These are phyloP conservation scores for Umimayanthus chanpuru DNA, from an alignment of 92 coral and sea anemone genomes.

Conservation along the genomic window DNA sequence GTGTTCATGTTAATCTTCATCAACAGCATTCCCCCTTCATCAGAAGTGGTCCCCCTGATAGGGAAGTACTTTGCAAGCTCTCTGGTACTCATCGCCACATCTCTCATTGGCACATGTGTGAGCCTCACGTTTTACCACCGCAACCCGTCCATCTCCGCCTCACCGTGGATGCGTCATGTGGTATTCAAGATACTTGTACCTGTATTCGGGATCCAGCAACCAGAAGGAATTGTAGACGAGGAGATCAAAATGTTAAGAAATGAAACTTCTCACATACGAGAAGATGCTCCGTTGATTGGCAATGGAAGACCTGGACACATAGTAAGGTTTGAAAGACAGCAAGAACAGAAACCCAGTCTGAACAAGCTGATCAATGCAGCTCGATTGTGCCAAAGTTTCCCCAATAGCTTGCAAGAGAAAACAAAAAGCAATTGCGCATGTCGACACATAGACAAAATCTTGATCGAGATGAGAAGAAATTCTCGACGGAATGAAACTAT, in stretches of 20 bases:
- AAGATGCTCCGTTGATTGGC: slow-evolving; percentile 13
- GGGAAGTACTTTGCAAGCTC: slow-evolving; percentile 75
- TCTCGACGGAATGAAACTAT: slow-evolving; percentile 12
- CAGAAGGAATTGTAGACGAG: slow-evolving; percentile 20
- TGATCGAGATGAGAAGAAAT: slow-evolving; percentile 33
- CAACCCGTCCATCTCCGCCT: slow-evolving; percentile 61
- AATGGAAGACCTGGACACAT: slow-evolving; percentile 27
- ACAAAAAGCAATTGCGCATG: slow-evolving; percentile 35
- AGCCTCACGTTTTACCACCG: slow-evolving; percentile 70
- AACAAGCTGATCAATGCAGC: slow-evolving; percentile 35
- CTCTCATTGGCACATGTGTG: slow-evolving; percentile 72
- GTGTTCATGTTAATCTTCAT: slow-evolving; percentile 79
- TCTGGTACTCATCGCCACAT: slow-evolving; percentile 67
- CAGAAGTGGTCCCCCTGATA: slow-evolving; percentile 81
- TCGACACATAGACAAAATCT: slow-evolving; percentile 39
- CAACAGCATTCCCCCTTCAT: slow-evolving; percentile 76
- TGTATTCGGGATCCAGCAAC: slow-evolving; percentile 59
- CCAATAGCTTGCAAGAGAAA: slow-evolving; percentile 25
- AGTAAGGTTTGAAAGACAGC: not conserved
- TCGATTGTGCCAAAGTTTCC: slow-evolving; percentile 38
- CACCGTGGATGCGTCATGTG: slow-evolving; percentile 66
- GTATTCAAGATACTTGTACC: slow-evolving; percentile 74
- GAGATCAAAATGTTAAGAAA: not conserved
- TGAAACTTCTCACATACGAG: not conserved
- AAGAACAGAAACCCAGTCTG: not conserved